Base-by-base conservation (phyloP, 1,140 invertebrate genomes). In the Caerostris darwini region DNA sequence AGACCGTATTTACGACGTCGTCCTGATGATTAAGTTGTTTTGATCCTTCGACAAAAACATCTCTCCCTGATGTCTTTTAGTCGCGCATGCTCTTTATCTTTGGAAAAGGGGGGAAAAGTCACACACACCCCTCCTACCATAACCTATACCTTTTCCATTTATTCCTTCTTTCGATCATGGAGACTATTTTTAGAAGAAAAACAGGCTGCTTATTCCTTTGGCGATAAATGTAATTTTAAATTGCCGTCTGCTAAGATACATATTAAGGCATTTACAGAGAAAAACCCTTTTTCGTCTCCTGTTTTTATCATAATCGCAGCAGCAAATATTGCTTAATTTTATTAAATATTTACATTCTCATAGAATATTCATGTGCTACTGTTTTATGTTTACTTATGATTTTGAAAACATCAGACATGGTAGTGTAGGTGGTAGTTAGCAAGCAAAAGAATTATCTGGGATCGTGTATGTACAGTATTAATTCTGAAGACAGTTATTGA, bases 11-110 rank as follows among this genome's bases (percentile, higher is more conserved):
- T 83, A 83, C 82, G 53, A 58, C 54, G 82, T 19, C 14, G 14
- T 53, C 53, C 7, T 19, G 54, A 83, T 83, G 82, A 83, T 83
- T 56, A 83, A 83, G 82, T 83, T 83, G 82, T 83, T 83, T 83
- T 83, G 82, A 83, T 83, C 82, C 53, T 83, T 6, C 56, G 54
- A 57, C 54, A 58, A 83, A 83, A 83, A 83, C 82, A 83, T 58
- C 54, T 57, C 17, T 83, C 56, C 50, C 71, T 77, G 69, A 56
- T 83, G 82, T 19, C 56, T 83, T 83, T 83, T 83, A 7, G 5
- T 19, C 54, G 82, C 82, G 56, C 82, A 83, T 83, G 82, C 56
- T 8, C 56, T 83, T 56, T 58, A 17, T 83, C 54, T 3, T n/a
- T 83, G 3, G 59, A 64, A 50, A 4, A 34, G 50, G 71, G 50